Percentiles rank a stretch among this genome's conserved stretches.
These are phyloP conservation scores for Heterochromis multidens DNA, from an alignment of 2,113 vertebrate species.

Conservation along the genomic window DNA sequence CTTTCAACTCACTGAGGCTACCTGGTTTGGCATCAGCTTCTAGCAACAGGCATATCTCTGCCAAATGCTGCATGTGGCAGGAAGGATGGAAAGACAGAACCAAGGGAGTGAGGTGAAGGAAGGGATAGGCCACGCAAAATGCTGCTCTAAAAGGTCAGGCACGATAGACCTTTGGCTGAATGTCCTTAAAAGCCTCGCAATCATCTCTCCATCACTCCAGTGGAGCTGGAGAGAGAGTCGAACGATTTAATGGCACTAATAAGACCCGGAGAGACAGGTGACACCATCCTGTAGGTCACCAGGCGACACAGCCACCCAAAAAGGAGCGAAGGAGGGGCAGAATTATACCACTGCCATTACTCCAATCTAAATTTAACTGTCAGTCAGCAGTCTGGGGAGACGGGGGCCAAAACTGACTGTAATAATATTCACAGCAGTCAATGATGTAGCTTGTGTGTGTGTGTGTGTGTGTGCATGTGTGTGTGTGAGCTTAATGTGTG, in stretches of 20 bases:
- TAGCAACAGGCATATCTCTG: background rate
- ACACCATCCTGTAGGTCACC: conserved; percentile 30
- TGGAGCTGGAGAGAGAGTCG: background rate
- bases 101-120: background rate
- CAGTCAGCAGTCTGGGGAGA: background rate
- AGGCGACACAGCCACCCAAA: background rate
- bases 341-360: conserved; percentile 30
- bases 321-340: background rate
- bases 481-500: background rate
- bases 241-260: conserved; percentile 47
- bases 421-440: conserved; percentile 30
- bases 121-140: background rate
- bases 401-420: background rate
- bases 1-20: conserved; percentile 43
- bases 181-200: conserved; percentile 25
- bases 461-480: background rate
- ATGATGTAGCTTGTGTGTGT: background rate
- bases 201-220: conserved; percentile 14
- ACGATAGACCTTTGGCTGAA: conserved; percentile 30
- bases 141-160: conserved; percentile 35
- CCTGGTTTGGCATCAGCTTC: conserved; percentile 50
- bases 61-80: conserved; percentile 37
- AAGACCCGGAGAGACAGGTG: conserved; percentile 36
- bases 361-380: conserved; percentile 36
- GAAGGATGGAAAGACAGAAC: conserved; percentile 9